Base-by-base conservation (phyloP, 2,888 invertebrate genomes). In the Mythimna ferrago region DNA sequence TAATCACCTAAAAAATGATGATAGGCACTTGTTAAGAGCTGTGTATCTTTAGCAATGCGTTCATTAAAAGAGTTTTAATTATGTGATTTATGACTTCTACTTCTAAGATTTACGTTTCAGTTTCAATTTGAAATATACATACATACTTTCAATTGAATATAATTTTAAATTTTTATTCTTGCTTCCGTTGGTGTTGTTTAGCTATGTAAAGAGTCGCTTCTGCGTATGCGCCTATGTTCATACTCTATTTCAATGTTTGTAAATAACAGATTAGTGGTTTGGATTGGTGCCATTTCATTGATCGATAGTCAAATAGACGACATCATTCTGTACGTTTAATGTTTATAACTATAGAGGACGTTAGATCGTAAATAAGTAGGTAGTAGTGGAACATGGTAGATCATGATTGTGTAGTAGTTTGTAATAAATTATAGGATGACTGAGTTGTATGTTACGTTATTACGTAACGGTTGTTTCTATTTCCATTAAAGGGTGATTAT, bases 211-310 rank as follows among this genome's bases (percentile, higher is more conserved):
- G 16, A 58, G 53, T 44, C 32, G 44, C 48, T 38, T 61, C 61
- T 54, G 26, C 32, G 19, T n/a, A 35, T 66, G 65, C 58, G 58
- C 41, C 44, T 72, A 74, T 78, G 83, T 87, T 83, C 72, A 81
- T 85, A 83, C 63, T 78, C 69, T 63, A 73, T 71, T 78, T 70
- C 72, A 86, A 67, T 93, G 88, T 92, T 93, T 89, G 88, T 91
- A 92, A 93, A 92, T 89, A 90, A 80, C 41, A 69, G 14, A 68
- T 70, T 75, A 82, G 84, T 82, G 70, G 69, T 64, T 90, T 91
- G 90, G 90, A 90, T 78, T 76, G 66, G 75, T 89, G 91, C 89
- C 89, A 90, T 85, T 86, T 87, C 81, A 88, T 89, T 89, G 86
- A 92, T 88, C 74, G 78, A 75, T 78, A 65, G 79, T 80, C 65